Percentiles rank a stretch among this genome's conserved stretches.
These are phyloP conservation scores for Botia almorhae DNA, from an alignment of 2,797 vertebrate genomes.

Conservation along the genomic window DNA sequence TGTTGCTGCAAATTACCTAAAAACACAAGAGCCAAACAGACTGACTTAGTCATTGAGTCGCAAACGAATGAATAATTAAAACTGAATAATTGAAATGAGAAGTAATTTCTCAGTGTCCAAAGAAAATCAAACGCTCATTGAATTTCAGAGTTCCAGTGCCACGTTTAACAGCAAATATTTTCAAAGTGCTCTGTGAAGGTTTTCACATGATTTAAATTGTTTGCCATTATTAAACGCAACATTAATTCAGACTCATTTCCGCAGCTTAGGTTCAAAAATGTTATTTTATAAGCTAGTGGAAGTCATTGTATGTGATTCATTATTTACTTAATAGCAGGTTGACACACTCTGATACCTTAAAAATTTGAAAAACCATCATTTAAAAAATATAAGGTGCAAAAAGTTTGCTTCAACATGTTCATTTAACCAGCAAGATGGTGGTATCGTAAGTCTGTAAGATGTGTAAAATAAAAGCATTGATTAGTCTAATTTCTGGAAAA, in stretches of 20 bases:
- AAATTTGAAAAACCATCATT: neutral
- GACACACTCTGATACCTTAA: no score
- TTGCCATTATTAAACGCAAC: neutral
- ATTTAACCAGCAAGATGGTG: neutral
- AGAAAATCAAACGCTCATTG: no score
- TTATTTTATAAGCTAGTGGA: neutral
- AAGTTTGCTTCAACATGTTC: neutral
- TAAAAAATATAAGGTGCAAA: no score
- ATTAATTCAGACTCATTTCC: slow-evolving; percentile 11
- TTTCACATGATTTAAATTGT: neutral
- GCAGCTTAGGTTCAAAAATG: neutral
- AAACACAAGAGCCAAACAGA: no score
- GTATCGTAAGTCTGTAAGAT: neutral
- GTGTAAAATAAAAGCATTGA: neutral
- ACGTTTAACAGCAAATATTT: neutral
- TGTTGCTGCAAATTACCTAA: no score
- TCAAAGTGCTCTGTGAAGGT: neutral
- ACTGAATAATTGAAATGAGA: no score
- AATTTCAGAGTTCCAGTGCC: no score
- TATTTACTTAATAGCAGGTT: slow-evolving; percentile 1
- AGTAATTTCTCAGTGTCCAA: no score
- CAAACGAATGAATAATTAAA: no score
- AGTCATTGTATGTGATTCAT: neutral
- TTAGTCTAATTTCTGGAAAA: slow-evolving; percentile 3
- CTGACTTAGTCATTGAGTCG: no score